Conservation (phyloP, 2,797 vertebrate species). For the Leptoclinus maculatus region DNA sequence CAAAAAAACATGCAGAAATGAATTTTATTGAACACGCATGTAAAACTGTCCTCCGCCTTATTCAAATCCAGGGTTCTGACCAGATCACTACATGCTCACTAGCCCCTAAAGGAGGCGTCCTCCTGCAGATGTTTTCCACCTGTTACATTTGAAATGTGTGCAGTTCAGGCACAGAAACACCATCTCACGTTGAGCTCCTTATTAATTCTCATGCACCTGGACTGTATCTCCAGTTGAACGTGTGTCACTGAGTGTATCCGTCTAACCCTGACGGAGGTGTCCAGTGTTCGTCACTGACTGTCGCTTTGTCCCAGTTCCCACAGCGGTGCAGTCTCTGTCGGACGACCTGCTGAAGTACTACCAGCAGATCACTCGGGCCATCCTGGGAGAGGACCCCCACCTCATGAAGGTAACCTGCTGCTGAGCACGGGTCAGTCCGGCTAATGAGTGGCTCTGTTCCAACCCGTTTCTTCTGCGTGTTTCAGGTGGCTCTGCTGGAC, state of each 20-base stretch:
- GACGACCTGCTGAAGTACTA: conserved; percentile 95
- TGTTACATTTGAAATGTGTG: not conserved
- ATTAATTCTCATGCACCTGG: not conserved
- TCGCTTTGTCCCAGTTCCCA: conserved; percentile 84
- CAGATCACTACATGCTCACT: not conserved
- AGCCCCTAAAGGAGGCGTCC: not conserved
- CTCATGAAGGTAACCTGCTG: conserved; percentile 89
- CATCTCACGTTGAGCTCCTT: not conserved
- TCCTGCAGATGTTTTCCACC: not conserved
- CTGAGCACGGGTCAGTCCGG: not conserved
- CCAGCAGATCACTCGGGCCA: conserved; percentile 92
- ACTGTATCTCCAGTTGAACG: not conserved
- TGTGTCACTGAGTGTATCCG: not conserved
- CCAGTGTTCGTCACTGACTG: not conserved
- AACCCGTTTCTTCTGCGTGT: not conserved
- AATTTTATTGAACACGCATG: not conserved
- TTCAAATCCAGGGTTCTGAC: not conserved
- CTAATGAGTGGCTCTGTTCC: not conserved
- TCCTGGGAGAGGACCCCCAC: conserved; percentile 92
- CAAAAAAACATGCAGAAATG: not conserved
- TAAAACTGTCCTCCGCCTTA: not conserved
- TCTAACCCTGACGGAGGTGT: not conserved
- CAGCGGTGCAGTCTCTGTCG: conserved; percentile 89
- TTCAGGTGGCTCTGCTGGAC: conserved; percentile 92
- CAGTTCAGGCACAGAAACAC: not conserved